Percentiles rank a stretch among this genome's conserved stretches.
Evolutionary conservation across 2,797 vertebrate genomes (phyloP).

Genomic region (Lithobates pipiens): DNA sequence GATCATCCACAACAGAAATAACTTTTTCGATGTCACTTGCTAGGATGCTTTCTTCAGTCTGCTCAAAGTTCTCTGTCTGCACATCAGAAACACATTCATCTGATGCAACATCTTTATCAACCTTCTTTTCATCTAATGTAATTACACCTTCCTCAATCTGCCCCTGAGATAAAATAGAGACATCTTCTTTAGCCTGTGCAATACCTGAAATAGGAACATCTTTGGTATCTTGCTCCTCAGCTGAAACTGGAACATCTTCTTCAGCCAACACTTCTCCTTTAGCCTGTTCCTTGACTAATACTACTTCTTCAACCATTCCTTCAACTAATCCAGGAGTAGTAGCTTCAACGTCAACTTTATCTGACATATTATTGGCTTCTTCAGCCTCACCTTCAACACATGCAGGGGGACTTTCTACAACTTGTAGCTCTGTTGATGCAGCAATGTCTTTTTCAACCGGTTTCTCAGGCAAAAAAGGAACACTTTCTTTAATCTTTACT

Average conservation of each 20-base stretch:
- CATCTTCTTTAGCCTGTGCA: conserved; percentile 43
- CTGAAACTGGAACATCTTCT: neutral
- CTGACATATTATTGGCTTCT: neutral
- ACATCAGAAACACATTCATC: conserved; percentile 5
- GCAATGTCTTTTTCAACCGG: conserved; percentile 59
- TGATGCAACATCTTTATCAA: neutral
- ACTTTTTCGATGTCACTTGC: neutral
- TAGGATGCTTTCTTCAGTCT: neutral
- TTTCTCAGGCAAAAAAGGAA: conserved; percentile 40
- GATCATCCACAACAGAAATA: neutral
- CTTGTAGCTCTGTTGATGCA: neutral
- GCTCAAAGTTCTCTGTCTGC: neutral
- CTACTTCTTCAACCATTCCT: neutral
- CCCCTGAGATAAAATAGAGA: conserved; percentile 21
- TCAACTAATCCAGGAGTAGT: too few relatives aligned
- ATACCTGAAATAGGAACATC: neutral
- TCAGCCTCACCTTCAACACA: neutral
- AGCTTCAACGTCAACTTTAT: neutral
- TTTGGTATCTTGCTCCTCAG: conserved; percentile 18
- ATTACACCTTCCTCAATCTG: conserved; percentile 35
- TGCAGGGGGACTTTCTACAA: neutral
- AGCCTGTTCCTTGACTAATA: conserved; percentile 60
- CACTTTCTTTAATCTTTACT: neutral
- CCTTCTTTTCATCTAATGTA: conserved; percentile 40
- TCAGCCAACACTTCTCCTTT: conserved; percentile 52